Evolutionary conservation across 2,113 vertebrate genomes (phyloP), one percentile per base, ranked within the genome.

Genomic region (Trichechus manatus): DNA sequence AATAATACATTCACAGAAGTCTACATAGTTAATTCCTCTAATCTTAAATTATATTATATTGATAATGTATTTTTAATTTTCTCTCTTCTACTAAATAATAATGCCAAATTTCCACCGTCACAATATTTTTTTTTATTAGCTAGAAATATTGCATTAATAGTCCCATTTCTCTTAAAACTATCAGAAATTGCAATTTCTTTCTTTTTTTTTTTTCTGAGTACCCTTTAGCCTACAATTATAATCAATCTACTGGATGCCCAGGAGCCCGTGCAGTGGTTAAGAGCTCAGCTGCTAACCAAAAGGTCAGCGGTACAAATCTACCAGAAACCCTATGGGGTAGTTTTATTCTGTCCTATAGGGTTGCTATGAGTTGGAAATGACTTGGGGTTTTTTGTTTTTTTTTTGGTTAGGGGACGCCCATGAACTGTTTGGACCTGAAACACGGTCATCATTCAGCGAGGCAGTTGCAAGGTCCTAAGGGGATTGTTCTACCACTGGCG

Each of bases 101-200:
- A 93, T 70, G 23, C 23, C 82, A 27, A 68, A 61, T 74, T 84
- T 84, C 31, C 23, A 84, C 39, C 59, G 36, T 19, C 36, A 53
- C 6, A 27, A 31, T 50, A n/a, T 15, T 27, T 39, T 66, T 89
- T 92, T 78, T 68, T 95, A 75, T 94, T 75, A 79, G 6, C 56
- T 80, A 89, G 64, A 63, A 93, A 82, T 70, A 70, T 36, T 91
- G 82, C 50, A 31, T 72, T 53, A 33, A 25, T 63, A n/a, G 6
- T 27, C 61, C 66, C 64, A 77, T 83, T 91, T 91, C 50, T 64
- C 77, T 91, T 29, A 77, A 87, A 93, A 87, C 17, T 70, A 53
- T 80, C 63, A 87, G 25, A 31, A 93, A 79, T 39, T 83, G 5
- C 19, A 36, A 15, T 56, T 50, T 36, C 81, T 83, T 19, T 5